Evolutionary conservation across 30 jellyfish, hydroid and myxozoan species (phyloP).

Genomic region (Nemopilema nomurai): DNA sequence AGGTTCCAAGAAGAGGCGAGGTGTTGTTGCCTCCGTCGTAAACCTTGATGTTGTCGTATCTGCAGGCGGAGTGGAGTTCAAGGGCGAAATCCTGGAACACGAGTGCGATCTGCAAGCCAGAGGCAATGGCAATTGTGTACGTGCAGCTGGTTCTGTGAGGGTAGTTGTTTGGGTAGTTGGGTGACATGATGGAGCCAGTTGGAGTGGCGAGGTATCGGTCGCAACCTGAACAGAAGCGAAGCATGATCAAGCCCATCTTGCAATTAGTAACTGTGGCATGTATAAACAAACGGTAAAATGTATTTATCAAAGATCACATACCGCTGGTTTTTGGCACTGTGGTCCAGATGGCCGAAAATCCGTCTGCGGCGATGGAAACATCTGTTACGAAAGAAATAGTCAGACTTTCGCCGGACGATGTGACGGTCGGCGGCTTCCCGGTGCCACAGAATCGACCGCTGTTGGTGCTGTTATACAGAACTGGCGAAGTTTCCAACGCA

Average conservation of each 20-base stretch:
- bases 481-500: conserved; percentile 43
- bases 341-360: conserved; percentile 77
- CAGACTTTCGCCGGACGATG: conserved; percentile 69
- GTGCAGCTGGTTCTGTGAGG: conserved; percentile 70
- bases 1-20: conserved; percentile 67
- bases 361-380: conserved; percentile 34
- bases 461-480: conserved; percentile 23
- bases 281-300: background rate
- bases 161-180: conserved; percentile 79
- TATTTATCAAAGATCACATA: background rate
- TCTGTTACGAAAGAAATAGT: conserved; percentile 69
- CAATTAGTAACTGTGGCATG: background rate
- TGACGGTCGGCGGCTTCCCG: conserved; percentile 59
- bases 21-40: conserved; percentile 82
- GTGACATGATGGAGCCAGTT: conserved; percentile 61
- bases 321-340: conserved; percentile 60
- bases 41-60: conserved; percentile 62
- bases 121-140: conserved; percentile 73
- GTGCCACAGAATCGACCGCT: conserved; percentile 81
- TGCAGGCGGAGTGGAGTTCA: conserved; percentile 71
- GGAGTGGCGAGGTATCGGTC: conserved; percentile 55
- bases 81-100: conserved; percentile 51
- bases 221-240: conserved; percentile 53
- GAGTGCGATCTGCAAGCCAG: conserved; percentile 70
- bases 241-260: background rate